Conservation (phyloP, 2,888 invertebrate genomes). For the Thereva nobilitata region DNA sequence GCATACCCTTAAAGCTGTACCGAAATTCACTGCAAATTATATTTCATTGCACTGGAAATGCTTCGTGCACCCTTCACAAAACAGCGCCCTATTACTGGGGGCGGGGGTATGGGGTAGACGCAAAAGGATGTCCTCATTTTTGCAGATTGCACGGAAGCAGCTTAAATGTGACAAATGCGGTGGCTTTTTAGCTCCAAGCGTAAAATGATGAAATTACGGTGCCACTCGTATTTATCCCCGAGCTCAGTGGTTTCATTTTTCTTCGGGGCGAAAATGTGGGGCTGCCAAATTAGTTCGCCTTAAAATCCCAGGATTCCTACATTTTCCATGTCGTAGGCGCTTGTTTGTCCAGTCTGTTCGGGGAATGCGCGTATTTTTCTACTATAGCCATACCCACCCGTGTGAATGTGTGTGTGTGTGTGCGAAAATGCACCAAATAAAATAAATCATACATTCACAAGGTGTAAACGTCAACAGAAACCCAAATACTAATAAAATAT, state of each 20-base stretch:
- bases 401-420: background rate
- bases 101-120: background rate
- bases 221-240: slow-evolving; percentile 24
- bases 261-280: background rate
- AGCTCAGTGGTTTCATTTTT: slow-evolving; percentile 28
- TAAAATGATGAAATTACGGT: slow-evolving; percentile 16
- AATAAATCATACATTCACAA: slow-evolving; percentile 20
- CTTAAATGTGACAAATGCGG: slow-evolving; percentile 31
- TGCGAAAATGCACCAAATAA: slow-evolving; percentile 15
- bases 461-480: slow-evolving; percentile 33
- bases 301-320: slow-evolving; percentile 23
- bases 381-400: too few relatives aligned
- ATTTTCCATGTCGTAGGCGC: slow-evolving; percentile 16
- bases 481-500: slow-evolving; percentile 32
- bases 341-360: slow-evolving; percentile 25
- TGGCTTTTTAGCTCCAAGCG: slow-evolving; percentile 23
- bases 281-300: slow-evolving; percentile 31
- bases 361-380: too few relatives aligned
- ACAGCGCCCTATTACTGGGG: background rate
- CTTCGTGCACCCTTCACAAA: background rate
- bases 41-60: slow-evolving; percentile 15
- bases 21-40: slow-evolving; percentile 17
- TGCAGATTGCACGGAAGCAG: slow-evolving; percentile 15
- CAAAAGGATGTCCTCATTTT: slow-evolving; percentile 29
- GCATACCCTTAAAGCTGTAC: slow-evolving; percentile 5